Evolutionary conservation across 2,797 vertebrate genomes (phyloP).

Genomic region (Cossypha polioptera): DNA sequence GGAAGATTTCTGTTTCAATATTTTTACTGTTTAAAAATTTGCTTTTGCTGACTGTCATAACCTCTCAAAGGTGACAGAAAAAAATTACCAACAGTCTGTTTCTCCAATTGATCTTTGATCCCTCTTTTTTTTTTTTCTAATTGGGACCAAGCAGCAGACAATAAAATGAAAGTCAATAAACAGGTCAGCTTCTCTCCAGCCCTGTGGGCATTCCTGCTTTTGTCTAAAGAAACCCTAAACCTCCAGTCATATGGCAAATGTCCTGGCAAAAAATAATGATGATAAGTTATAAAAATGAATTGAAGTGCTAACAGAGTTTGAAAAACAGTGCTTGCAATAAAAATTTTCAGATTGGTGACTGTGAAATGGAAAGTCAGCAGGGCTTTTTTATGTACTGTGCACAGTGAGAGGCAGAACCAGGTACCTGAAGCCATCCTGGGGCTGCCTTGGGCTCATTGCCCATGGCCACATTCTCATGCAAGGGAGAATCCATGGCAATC

Average conservation of each 20-base stretch:
- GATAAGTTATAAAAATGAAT: background rate
- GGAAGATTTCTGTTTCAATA: background rate
- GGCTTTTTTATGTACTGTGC: background rate
- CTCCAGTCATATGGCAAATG: background rate
- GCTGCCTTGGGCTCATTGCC: background rate
- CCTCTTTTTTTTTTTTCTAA: background rate
- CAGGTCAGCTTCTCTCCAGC: background rate
- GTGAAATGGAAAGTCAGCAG: background rate
- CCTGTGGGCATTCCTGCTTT: background rate
- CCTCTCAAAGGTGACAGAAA: background rate
- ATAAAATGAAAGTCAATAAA: constrained; percentile 20
- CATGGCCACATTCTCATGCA: background rate
- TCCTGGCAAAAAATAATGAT: background rate
- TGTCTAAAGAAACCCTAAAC: background rate
- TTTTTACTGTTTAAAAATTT: background rate
- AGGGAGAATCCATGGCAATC: background rate
- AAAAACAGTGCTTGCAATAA: background rate
- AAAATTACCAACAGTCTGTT: background rate
- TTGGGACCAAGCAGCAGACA: background rate
- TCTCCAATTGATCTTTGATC: background rate
- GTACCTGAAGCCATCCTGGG: rapidly evolving
- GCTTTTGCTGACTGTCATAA: background rate
- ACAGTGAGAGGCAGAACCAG: background rate
- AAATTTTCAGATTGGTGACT: background rate
- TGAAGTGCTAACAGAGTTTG: background rate